These are phyloP conservation scores for Gymnogyps californianus DNA, from an alignment of 2,113 vertebrate genomes.

Conservation along the genomic window DNA sequence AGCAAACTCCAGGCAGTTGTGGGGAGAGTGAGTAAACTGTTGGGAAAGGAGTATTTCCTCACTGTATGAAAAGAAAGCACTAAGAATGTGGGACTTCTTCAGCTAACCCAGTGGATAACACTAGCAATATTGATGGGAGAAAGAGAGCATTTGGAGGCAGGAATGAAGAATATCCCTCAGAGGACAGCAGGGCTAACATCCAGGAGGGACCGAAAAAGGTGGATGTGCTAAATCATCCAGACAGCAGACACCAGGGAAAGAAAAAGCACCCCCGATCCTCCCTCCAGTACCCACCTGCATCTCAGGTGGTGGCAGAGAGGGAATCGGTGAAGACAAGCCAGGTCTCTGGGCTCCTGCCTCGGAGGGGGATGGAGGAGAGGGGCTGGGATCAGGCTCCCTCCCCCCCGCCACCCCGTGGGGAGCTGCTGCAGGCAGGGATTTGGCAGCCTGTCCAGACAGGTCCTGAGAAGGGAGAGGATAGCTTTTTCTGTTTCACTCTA, in stretches of 20 bases:
- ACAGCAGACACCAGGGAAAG: not conserved
- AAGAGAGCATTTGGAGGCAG: not conserved
- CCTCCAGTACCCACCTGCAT: not conserved
- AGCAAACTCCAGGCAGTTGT: not conserved
- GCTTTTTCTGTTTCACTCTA: not conserved
- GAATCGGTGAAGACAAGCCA: not conserved
- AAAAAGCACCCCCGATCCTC: fast-evolving
- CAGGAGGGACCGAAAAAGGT: not conserved
- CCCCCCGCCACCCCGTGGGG: no score
- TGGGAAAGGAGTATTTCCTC: not conserved
- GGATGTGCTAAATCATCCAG: not conserved
- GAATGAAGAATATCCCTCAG: not conserved
- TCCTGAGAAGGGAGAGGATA: fast-evolving
- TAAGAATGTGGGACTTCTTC: not conserved
- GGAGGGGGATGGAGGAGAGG: not conserved
- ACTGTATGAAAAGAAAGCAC: not conserved
- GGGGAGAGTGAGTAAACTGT: not conserved
- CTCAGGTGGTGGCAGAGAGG: not conserved
- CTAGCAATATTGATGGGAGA: not conserved
- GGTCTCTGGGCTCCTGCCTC: fast-evolving
- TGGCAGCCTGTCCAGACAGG: not conserved
- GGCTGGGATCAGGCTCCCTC: not conserved
- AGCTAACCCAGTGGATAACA: not conserved
- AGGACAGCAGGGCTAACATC: not conserved
- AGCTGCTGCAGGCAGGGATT: not conserved